Evolutionary conservation across 2,888 invertebrate genomes (phyloP).

Genomic region (Caenorhabditis sp.): DNA sequence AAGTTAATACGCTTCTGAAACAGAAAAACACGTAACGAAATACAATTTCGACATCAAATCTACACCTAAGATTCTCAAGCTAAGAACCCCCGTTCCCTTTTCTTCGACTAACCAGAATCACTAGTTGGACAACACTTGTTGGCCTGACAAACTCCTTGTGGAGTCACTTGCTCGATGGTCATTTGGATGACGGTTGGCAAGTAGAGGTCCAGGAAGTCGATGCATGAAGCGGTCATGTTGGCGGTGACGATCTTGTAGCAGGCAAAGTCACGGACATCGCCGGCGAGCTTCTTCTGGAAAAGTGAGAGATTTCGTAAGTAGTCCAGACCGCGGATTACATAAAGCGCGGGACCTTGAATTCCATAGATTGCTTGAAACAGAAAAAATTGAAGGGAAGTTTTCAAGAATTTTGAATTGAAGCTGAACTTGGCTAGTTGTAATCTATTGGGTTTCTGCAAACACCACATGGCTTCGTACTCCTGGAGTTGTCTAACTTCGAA

Average conservation of each 20-base stretch:
- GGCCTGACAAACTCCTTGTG: conserved; percentile 68
- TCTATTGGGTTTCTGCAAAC: no score
- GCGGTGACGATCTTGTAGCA: conserved; percentile 73
- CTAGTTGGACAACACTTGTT: conserved; percentile 69
- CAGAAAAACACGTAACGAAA: not conserved
- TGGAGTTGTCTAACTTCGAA: no score
- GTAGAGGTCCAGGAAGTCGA: conserved; percentile 78
- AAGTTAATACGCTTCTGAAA: not conserved
- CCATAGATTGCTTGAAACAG: no score
- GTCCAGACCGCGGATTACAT: no score
- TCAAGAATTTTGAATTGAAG: no score
- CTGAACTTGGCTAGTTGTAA: no score
- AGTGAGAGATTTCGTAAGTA: not conserved
- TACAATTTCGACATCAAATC: no score
- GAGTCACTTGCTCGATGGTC: conserved; percentile 75
- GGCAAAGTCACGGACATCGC: conserved; percentile 70
- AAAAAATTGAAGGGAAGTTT: no score
- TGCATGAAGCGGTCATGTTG: conserved; percentile 74
- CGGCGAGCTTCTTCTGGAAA: conserved; percentile 71
- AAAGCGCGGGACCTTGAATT: no score
- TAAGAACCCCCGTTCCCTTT: no score
- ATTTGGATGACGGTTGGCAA: conserved; percentile 78
- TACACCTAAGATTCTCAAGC: no score
- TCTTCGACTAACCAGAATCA: conserved; percentile 53
- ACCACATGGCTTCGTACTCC: no score